Conservation (phyloP, 2,113 vertebrate genomes). For the Microcebus lehilahytsara region DNA sequence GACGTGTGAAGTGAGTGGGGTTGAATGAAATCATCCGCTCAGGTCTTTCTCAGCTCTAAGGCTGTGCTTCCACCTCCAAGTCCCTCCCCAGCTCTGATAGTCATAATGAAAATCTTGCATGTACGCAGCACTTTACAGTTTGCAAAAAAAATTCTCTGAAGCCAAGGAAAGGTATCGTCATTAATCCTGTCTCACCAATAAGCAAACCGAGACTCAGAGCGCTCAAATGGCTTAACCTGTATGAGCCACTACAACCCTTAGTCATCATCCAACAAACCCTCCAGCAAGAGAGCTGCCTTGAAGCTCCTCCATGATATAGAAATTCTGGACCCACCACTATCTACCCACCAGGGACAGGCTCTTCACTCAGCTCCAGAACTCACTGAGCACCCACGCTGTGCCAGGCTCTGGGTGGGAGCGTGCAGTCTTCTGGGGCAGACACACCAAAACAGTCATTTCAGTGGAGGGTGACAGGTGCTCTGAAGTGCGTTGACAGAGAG, state of each 20-base stretch:
- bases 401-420: not conserved
- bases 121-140: not conserved
- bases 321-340: not conserved
- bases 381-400: not conserved
- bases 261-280: not conserved
- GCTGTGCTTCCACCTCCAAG: not conserved
- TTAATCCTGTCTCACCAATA: not conserved
- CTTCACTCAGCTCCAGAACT: not conserved
- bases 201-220: not conserved
- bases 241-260: not conserved
- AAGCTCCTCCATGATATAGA: accelerated
- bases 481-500: not conserved
- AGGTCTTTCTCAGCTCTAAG: not conserved
- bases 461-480: not conserved
- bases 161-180: not conserved
- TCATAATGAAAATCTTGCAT: not conserved
- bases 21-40: not conserved
- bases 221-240: not conserved
- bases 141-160: not conserved
- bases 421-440: not conserved
- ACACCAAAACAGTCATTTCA: too few species aligned
- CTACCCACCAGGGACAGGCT: not conserved
- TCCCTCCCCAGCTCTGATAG: not conserved
- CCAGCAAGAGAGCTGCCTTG: not conserved
- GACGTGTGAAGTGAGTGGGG: not conserved